Conservation (phyloP, 2,113 vertebrate genomes). For the Pardalotus punctatus region DNA sequence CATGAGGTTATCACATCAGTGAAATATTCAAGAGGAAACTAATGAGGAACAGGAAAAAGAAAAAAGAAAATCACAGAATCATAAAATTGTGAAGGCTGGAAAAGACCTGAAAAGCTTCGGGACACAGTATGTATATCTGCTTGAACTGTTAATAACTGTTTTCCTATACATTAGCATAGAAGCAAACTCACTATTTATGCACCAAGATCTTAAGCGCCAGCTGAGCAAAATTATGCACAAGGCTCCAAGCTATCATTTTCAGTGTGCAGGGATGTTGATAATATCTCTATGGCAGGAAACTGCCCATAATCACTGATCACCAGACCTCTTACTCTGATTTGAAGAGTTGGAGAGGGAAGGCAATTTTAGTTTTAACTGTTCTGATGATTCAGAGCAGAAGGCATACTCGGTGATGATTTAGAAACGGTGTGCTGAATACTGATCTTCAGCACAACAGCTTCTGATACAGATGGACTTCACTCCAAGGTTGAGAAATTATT, state of each 20-base stretch:
- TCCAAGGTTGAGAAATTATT: not conserved
- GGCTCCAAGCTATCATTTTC: not conserved
- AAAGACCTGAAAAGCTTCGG: not conserved
- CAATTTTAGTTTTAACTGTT: not conserved
- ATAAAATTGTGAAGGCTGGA: not conserved
- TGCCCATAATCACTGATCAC: not conserved
- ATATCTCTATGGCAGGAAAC: not conserved
- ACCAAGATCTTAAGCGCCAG: not conserved
- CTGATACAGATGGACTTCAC: not conserved
- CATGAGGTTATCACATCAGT: rapidly evolving
- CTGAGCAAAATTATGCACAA: not conserved
- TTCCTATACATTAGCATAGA: not conserved
- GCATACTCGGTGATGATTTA: not conserved
- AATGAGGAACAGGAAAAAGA: rapidly evolving
- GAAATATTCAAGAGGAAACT: not conserved
- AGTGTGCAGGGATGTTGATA: not conserved
- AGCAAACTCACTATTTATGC: not conserved
- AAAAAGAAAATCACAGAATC: not conserved
- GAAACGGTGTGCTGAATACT: not conserved
- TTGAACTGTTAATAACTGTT: not conserved
- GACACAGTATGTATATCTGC: not conserved
- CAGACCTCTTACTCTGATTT: not conserved
- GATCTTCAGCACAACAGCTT: not conserved
- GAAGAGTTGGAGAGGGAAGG: not conserved
- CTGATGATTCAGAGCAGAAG: not conserved